Conservation (phyloP, 2,113 vertebrate species). For the cat (Felis catus) region DNA sequence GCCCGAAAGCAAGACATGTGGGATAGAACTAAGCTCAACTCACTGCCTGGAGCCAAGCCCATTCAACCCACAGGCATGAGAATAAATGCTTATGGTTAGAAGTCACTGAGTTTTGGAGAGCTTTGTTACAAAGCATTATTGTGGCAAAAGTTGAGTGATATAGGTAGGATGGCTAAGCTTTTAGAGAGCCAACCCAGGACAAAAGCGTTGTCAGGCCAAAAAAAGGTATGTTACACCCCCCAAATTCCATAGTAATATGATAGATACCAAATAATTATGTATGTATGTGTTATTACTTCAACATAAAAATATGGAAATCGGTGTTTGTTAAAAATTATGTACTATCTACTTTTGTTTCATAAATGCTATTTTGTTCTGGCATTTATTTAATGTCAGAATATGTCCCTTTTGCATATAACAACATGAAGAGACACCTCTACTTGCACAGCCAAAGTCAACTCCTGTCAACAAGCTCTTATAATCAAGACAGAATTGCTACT, state of each 20-base stretch:
- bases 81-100: neutral
- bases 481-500: constrained; percentile 53
- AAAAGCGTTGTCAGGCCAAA: neutral
- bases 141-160: neutral
- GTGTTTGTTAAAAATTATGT: neutral
- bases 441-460: neutral
- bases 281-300: neutral
- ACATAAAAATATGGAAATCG: neutral
- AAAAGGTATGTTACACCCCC: neutral
- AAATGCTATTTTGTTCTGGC: neutral
- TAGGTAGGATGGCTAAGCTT: neutral
- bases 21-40: neutral
- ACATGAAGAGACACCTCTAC: constrained; percentile 17
- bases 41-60: neutral
- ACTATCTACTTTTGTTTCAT: neutral
- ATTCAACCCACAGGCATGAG: neutral
- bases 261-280: neutral
- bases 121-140: neutral
- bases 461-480: neutral
- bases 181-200: neutral
- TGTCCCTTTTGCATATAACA: neutral
- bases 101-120: neutral
- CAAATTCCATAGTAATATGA: neutral
- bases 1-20: neutral
- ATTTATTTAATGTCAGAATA: constrained; percentile 1